Evolutionary conservation across 2,888 invertebrate genomes (phyloP).

Genomic region (Apotomis turbidana): DNA sequence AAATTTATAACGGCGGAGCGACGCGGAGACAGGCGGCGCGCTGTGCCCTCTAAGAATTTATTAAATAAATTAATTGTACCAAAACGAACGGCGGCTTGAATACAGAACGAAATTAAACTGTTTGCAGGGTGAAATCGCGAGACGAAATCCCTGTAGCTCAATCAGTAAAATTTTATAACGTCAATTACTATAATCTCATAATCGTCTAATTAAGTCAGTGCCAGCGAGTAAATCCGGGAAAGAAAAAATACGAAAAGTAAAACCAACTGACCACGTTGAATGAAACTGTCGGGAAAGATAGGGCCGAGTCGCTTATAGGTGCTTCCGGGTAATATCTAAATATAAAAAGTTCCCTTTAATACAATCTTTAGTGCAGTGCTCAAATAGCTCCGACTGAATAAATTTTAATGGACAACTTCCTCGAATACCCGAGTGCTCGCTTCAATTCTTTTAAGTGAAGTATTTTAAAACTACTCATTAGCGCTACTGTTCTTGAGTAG

Average conservation of each 20-base stretch:
- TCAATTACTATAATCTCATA: conserved; percentile 26
- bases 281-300: conserved; percentile 35
- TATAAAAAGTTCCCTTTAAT: conserved; percentile 48
- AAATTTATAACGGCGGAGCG: conserved; percentile 77
- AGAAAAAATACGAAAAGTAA: neutral
- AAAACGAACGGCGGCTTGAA: conserved; percentile 70
- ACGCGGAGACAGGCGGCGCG: conserved; percentile 71
- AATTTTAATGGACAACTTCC: conserved; percentile 57
- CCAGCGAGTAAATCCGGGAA: neutral
- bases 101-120: conserved; percentile 58
- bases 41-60: conserved; percentile 72
- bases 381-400: conserved; percentile 48
- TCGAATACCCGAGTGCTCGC: conserved; percentile 46
- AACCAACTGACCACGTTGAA: conserved; percentile 10
- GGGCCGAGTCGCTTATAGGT: conserved; percentile 31
- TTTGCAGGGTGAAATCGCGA: conserved; percentile 46
- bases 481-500: conserved; percentile 14
- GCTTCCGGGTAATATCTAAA: conserved; percentile 39
- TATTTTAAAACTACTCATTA: conserved; percentile 39
- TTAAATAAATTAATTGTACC: conserved; percentile 79
- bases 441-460: conserved; percentile 45
- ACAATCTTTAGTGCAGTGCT: conserved; percentile 50
- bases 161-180: conserved; percentile 25
- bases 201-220: neutral
- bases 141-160: conserved; percentile 30